A percentile compares a stretch with the other conserved stretches of the same genome.
These are phyloP conservation scores for Taphrorychus bicolor DNA, from an alignment of 2,888 invertebrate species.

Conservation along the genomic window DNA sequence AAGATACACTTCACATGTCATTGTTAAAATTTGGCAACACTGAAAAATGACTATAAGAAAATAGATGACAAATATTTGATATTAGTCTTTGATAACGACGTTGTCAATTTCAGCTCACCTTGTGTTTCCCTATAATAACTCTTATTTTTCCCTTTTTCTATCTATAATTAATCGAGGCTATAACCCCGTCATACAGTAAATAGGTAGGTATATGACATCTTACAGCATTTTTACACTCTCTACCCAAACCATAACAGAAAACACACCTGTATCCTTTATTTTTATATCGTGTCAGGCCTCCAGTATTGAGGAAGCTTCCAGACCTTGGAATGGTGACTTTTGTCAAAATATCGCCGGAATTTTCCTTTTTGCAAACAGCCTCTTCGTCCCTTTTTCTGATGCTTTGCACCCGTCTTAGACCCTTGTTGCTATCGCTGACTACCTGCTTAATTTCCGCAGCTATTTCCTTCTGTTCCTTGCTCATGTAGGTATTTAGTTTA, in stretches of 20 bases:
- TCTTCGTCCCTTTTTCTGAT: conserved; percentile 54
- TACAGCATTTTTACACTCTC: too few relatives aligned
- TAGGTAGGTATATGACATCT: too few relatives aligned
- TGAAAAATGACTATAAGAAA: too few relatives aligned
- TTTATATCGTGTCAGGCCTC: conserved; percentile 78
- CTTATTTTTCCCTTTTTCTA: too few relatives aligned
- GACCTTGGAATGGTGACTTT: conserved; percentile 87
- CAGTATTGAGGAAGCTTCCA: conserved; percentile 84
- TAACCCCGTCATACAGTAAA: too few relatives aligned
- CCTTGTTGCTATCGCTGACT: conserved; percentile 55
- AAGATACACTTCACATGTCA: too few relatives aligned
- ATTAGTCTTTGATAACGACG: too few relatives aligned
- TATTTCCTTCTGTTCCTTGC: conserved; percentile 62
- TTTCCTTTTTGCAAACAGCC: conserved; percentile 60
- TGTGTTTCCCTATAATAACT: too few relatives aligned
- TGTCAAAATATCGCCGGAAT: conserved; percentile 81
- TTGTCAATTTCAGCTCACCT: too few relatives aligned
- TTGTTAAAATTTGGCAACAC: too few relatives aligned
- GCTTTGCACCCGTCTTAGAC: conserved; percentile 61
- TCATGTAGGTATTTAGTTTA: conserved; percentile 61
- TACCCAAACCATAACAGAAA: background rate
- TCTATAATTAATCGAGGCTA: too few relatives aligned
- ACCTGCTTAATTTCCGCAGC: conserved; percentile 60
- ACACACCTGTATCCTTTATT: conserved; percentile 70
- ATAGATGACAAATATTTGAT: too few relatives aligned